Evolutionary conservation across 2,113 vertebrate genomes (phyloP), one percentile per base, ranked within the genome.

Genomic region (Lipophrys pholis): DNA sequence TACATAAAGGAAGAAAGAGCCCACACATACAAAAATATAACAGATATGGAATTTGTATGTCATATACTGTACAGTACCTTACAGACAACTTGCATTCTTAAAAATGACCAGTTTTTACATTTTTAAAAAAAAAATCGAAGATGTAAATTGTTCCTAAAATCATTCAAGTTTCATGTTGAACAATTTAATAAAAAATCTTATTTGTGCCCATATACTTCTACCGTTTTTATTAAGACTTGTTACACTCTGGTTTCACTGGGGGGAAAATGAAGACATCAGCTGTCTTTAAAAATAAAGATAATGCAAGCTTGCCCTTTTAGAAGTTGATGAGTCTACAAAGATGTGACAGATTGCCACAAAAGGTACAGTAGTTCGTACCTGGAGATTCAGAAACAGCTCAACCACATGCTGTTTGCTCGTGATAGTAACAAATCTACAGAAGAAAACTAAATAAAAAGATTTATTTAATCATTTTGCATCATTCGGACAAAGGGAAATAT

Each of bases 301-400:
- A 60, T 61, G 58, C 52, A 76, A 12, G 16, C 39, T 45, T 43
- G 42, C 43, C 69, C 82, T 50, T 67, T 72, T 36, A 56, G 50
- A 53, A 59, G 49, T 56, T 78, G 81, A 84, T 86, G 81, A 89
- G 70, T 51, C 59, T 74, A 83, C 88, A 86, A 59, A 89, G 81
- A 91, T 86, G 36, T 21, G 17, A 80, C 5, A 6, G 83, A 90
- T 85, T 82, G 43, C 12, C 43, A 1, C 17, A 73, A 51, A 67
- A 69, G 69, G 14, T 42, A 14, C 59, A 58, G 54, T 3, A 15
- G 78, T 71, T 82, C 21, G 69, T 46, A 82, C 59, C 88, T 76
- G 51, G 14, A 83, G 48, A 50, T 64, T 51, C 21, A 30, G 21
- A 30, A 30, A 2, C 21, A 57, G 8, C 42, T 50, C 30, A 59